Conservation (phyloP, 1,140 invertebrate species). For the Monochamus saltuarius region DNA sequence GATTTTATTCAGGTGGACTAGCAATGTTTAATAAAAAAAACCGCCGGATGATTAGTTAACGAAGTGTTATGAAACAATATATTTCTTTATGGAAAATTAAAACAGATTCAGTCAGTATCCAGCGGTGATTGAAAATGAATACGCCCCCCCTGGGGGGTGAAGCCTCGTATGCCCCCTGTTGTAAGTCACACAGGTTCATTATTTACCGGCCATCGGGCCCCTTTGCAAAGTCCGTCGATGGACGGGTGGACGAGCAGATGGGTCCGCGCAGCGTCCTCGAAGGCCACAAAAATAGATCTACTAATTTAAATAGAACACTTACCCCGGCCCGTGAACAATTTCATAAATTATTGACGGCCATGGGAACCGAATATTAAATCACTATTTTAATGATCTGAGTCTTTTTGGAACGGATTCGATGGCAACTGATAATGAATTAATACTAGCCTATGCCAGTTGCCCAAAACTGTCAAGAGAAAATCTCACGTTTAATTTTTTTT, state of each 20-base stretch:
- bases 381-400: neutral
- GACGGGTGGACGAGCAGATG: constrained; percentile 1
- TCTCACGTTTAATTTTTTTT: no score
- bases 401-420: no score
- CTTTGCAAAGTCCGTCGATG: constrained; percentile 41
- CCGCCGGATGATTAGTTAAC: constrained; percentile 27
- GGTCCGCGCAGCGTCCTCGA: constrained; percentile 23
- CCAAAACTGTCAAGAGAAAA: no score
- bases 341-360: constrained; percentile 25
- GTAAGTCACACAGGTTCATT: constrained; percentile 50
- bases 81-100: constrained; percentile 49
- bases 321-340: constrained; percentile 20
- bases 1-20: no score
- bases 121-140: constrained; percentile 53
- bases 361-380: constrained; percentile 6
- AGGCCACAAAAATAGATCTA: constrained; percentile 33
- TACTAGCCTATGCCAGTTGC: no score
- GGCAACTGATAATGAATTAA: no score
- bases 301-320: constrained; percentile 37
- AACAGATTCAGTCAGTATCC: constrained; percentile 48
- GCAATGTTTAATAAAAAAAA: neutral
- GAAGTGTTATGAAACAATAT: constrained; percentile 51
- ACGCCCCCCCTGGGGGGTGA: constrained; percentile 46
- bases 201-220: constrained; percentile 44
- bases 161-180: constrained; percentile 43